A percentile compares a stretch with the other conserved stretches of the same genome.
Evolutionary conservation across 2,888 invertebrate genomes (phyloP).

Genomic region (Carpatolechia fugitivella): DNA sequence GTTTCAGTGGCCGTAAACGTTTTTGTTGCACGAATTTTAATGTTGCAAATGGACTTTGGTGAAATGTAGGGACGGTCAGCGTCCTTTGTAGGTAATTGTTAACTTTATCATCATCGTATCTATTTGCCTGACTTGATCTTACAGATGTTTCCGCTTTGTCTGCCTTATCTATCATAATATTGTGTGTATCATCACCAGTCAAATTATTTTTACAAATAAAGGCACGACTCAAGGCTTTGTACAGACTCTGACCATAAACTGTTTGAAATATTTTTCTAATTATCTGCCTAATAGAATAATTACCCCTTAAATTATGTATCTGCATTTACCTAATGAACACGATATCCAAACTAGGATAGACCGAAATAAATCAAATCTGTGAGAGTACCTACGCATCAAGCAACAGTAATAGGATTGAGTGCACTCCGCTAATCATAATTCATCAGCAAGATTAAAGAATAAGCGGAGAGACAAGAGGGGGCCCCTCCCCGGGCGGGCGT

Average conservation of each 20-base stretch:
- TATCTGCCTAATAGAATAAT: no score
- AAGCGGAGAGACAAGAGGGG: conserved; percentile 46
- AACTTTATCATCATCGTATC: background rate
- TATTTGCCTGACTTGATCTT: background rate
- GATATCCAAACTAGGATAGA: conserved; percentile 13
- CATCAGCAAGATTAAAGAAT: conserved; percentile 79
- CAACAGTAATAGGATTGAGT: conserved; percentile 72
- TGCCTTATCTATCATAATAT: no score
- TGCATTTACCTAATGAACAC: conserved; percentile 11
- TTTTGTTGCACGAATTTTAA: conserved; percentile 71
- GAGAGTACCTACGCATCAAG: conserved; percentile 50
- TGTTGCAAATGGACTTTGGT: conserved; percentile 29
- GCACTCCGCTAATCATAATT: conserved; percentile 79
- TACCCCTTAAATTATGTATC: no score
- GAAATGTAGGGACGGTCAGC: background rate
- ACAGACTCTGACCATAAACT: no score
- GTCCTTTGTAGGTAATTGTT: background rate
- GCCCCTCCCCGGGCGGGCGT: conserved; percentile 31
- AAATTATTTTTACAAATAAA: no score
- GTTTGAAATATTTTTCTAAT: no score
- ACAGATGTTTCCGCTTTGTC: no score
- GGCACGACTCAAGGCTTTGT: no score
- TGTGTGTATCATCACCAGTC: no score
- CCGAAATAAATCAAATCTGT: conserved; percentile 50
- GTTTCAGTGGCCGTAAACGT: conserved; percentile 62